phyloP scores from a whole-genome alignment of 2,113 vertebrate species.

The Phycodurus eques region DNA sequence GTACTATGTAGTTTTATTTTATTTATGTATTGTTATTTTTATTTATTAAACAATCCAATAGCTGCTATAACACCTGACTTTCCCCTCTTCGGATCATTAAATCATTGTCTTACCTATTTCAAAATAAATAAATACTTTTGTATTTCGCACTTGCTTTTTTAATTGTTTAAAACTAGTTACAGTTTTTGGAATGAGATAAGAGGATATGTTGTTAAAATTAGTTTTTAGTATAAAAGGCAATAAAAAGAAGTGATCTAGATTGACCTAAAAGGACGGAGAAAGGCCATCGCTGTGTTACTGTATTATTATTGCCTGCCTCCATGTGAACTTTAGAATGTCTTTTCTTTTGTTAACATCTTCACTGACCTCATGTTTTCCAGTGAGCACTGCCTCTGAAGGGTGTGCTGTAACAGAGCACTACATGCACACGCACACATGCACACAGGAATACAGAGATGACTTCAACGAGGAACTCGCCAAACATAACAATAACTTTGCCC shows the following conservation, averaged over 20 bases:
- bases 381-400: slow-evolving; percentile 46
- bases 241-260: neutral
- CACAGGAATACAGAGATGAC: slow-evolving; percentile 36
- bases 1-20: no score
- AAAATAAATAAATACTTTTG: neutral
- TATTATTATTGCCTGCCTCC: slow-evolving; percentile 50
- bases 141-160: no score
- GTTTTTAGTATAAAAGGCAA: slow-evolving; percentile 12
- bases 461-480: slow-evolving; percentile 42
- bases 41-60: no score
- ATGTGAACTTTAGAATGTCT: slow-evolving; percentile 32
- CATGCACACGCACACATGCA: slow-evolving; percentile 11
- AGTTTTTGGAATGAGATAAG: slow-evolving; percentile 11
- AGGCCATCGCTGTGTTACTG: slow-evolving; percentile 33
- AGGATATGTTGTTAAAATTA: slow-evolving; percentile 8
- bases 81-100: no score
- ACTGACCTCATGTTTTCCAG: slow-evolving; percentile 78
- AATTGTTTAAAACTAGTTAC: neutral
- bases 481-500: slow-evolving; percentile 27
- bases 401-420: slow-evolving; percentile 46
- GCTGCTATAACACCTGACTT: no score
- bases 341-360: slow-evolving; percentile 69
- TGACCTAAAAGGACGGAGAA: slow-evolving; percentile 26
- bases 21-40: no score
- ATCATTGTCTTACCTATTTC: neutral